Evolutionary conservation across 2,797 vertebrate genomes (phyloP).

Genomic region (Urosaurus nigricauda): DNA sequence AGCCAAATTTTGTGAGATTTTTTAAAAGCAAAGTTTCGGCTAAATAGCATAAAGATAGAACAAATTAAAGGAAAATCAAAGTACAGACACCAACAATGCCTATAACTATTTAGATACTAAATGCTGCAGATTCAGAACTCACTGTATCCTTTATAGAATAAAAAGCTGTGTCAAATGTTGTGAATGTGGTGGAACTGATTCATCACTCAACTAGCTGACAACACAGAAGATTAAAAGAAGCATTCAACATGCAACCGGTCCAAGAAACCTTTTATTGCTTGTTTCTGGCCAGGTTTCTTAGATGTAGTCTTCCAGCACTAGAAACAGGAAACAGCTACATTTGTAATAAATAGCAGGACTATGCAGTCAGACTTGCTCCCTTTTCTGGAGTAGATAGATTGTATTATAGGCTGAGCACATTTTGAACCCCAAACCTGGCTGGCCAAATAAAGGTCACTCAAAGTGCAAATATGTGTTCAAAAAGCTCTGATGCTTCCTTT

Average conservation of each 20-base stretch:
- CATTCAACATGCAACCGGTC: not conserved
- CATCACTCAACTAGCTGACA: not conserved
- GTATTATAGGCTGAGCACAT: not conserved
- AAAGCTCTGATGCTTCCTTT: not conserved
- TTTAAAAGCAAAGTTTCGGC: conserved; percentile 16
- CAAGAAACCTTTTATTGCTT: conserved; percentile 13
- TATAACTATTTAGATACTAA: conserved; percentile 4
- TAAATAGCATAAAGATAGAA: not conserved
- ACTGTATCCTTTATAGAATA: not conserved
- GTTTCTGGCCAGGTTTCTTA: not conserved
- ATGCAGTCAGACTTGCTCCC: not conserved
- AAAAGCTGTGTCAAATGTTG: conserved; percentile 9
- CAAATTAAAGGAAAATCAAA: conserved; percentile 19
- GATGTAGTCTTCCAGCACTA: not conserved
- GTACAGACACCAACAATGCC: not conserved
- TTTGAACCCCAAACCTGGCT: not conserved
- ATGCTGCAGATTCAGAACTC: conserved; percentile 1
- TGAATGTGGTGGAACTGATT: conserved; percentile 9
- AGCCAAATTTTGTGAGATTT: conserved; percentile 33
- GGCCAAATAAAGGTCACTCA: not conserved
- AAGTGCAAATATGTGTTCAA: not conserved
- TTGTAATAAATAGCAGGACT: conserved; percentile 8
- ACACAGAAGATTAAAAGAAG: not conserved
- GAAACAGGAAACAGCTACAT: conserved; percentile 10
- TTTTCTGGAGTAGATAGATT: not conserved